Evolutionary conservation across 2,888 invertebrate species (phyloP).

Genomic region (Nowickia ferox): DNA sequence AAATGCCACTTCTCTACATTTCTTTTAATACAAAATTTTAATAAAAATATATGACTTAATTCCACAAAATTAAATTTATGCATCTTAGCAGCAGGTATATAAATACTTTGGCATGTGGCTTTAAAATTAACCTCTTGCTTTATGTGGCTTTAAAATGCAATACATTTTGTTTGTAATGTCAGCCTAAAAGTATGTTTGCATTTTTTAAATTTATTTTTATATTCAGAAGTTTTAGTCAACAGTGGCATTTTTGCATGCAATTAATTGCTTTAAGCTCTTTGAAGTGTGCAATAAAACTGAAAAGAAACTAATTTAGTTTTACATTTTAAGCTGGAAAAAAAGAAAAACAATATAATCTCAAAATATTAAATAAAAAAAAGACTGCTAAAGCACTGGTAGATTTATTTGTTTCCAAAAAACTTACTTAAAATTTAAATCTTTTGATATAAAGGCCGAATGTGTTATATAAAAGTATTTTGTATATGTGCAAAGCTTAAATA

Average conservation of each 20-base stretch:
- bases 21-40: background rate
- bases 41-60: slow-evolving; percentile 14
- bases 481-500: too few relatives aligned
- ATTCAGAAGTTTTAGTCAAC: background rate
- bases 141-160: background rate
- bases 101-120: background rate
- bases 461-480: background rate
- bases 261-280: slow-evolving; percentile 19
- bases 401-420: slow-evolving; percentile 31
- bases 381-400: background rate
- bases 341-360: slow-evolving; percentile 25
- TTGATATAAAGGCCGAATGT: background rate
- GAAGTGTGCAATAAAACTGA: slow-evolving; percentile 52
- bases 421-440: slow-evolving; percentile 19
- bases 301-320: slow-evolving; percentile 34
- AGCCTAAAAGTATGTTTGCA: slow-evolving; percentile 43
- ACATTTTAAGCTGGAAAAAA: background rate
- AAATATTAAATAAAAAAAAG: slow-evolving; percentile 33
- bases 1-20: background rate
- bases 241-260: slow-evolving; percentile 26
- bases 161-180: slow-evolving; percentile 38
- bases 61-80: background rate
- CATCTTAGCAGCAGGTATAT: background rate
- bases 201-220: slow-evolving; percentile 31
- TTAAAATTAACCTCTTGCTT: slow-evolving; percentile 12